Evolutionary conservation across 1,140 invertebrate genomes (phyloP).

Genomic region (Platyscapa corneri): DNA sequence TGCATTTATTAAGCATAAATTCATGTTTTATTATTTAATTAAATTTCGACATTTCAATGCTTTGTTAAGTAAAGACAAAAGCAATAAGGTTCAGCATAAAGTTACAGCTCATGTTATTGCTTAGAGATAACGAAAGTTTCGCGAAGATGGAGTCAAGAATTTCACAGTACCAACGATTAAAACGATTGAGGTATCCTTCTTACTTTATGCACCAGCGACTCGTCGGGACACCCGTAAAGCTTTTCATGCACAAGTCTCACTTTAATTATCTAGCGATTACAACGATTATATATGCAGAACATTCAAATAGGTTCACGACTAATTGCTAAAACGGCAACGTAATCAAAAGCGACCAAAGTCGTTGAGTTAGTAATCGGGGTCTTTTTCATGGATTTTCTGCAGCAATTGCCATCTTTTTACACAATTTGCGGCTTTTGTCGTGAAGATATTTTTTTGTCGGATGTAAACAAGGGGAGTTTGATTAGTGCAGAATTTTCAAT

Average conservation of each 20-base stretch:
- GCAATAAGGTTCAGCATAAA: background rate
- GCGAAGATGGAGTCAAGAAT: constrained; percentile 5
- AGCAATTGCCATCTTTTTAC: background rate
- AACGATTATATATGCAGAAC: background rate
- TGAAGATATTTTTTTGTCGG: background rate
- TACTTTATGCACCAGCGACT: background rate
- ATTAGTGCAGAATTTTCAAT: constrained; percentile 23
- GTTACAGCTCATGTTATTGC: background rate
- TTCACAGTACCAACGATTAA: background rate
- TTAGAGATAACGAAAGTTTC: constrained; percentile 24
- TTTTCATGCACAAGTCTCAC: background rate
- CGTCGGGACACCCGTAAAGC: background rate
- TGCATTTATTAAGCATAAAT: background rate
- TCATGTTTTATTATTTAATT: background rate
- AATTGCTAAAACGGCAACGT: background rate
- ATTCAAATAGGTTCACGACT: background rate
- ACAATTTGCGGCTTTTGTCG: background rate
- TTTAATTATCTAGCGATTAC: constrained; percentile 27
- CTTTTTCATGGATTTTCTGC: background rate
- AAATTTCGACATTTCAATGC: background rate
- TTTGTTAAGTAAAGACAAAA: background rate
- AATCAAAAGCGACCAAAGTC: constrained; percentile 10
- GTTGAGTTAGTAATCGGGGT: constrained; percentile 7
- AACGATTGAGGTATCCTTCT: background rate
- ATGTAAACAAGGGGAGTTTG: constrained; percentile 33